Evolutionary conservation across 1,140 invertebrate species (phyloP).

Genomic region (Hyposmocoma kahamanoa): DNA sequence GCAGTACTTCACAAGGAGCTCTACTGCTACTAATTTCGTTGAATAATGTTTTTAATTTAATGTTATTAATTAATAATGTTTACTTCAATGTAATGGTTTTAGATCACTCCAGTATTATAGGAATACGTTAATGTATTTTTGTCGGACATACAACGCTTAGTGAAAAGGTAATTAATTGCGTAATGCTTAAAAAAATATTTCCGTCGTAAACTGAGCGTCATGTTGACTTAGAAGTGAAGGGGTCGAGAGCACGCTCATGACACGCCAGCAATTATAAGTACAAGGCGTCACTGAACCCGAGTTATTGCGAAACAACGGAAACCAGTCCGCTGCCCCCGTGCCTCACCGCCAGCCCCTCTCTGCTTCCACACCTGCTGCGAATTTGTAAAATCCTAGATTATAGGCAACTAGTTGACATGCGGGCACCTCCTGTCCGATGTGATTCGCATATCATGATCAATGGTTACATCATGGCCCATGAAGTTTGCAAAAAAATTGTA

Average conservation of each 20-base stretch:
- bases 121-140: too few species aligned
- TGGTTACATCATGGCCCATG: constrained; percentile 48
- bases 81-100: too few species aligned
- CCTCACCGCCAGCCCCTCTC: constrained; percentile 16
- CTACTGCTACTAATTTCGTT: too few species aligned
- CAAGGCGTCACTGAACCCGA: constrained; percentile 67
- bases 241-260: constrained; percentile 49
- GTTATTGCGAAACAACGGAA: constrained; percentile 73
- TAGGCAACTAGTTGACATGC: constrained; percentile 54
- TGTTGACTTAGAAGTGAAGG: constrained; percentile 36
- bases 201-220: background rate
- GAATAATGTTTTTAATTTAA: too few species aligned
- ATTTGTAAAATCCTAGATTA: constrained; percentile 72
- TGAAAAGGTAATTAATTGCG: too few species aligned
- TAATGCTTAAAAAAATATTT: background rate
- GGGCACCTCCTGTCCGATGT: constrained; percentile 42
- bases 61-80: too few species aligned
- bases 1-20: too few species aligned
- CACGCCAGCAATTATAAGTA: constrained; percentile 64
- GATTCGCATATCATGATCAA: constrained; percentile 38
- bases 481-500: constrained; percentile 11
- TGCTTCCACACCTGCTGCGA: constrained; percentile 60
- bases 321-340: constrained; percentile 51
- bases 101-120: too few species aligned
- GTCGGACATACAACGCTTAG: too few species aligned